A percentile compares a stretch with the other conserved stretches of the same genome.
Conservation (phyloP, 2,113 vertebrate genomes). For the Himantopus leucocephalus region DNA sequence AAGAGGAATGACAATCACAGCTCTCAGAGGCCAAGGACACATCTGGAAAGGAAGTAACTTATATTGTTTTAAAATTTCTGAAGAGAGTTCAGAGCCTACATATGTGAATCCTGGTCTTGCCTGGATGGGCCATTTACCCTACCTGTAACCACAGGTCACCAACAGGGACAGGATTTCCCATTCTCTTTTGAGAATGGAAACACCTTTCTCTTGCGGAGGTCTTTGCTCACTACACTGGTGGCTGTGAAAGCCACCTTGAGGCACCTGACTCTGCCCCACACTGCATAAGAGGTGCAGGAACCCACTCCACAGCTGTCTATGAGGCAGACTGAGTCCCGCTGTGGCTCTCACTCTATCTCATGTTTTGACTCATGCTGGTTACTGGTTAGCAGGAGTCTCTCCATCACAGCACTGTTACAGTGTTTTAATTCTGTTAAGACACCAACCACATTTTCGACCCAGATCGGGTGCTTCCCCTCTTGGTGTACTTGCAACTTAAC, state of each 20-base stretch:
- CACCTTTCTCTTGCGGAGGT: not conserved
- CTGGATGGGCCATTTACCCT: not conserved
- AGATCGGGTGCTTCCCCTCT: not conserved
- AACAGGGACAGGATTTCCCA: not conserved
- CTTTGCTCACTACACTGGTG: not conserved
- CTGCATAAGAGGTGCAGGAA: accelerated
- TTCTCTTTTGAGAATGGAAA: not conserved
- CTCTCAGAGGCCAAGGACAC: not conserved
- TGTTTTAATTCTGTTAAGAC: not conserved
- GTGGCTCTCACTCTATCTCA: not conserved
- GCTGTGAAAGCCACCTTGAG: not conserved
- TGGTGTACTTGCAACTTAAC: not conserved
- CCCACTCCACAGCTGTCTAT: not conserved
- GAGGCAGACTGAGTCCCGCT: not conserved
- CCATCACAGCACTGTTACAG: not conserved
- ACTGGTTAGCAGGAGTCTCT: not conserved
- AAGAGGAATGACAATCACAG: not conserved
- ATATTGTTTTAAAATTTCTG: not conserved
- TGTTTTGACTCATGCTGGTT: not conserved
- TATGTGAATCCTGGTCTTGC: not conserved
- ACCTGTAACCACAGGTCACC: not conserved
- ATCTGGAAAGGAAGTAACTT: not conserved
- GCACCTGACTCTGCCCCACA: not conserved
- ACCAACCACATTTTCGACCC: not conserved
- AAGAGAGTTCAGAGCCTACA: not conserved